A percentile compares a stretch with the other conserved stretches of the same genome.
phyloP scores from a whole-genome alignment of 2,888 invertebrate species.

The Rhyacophila evoluta region DNA sequence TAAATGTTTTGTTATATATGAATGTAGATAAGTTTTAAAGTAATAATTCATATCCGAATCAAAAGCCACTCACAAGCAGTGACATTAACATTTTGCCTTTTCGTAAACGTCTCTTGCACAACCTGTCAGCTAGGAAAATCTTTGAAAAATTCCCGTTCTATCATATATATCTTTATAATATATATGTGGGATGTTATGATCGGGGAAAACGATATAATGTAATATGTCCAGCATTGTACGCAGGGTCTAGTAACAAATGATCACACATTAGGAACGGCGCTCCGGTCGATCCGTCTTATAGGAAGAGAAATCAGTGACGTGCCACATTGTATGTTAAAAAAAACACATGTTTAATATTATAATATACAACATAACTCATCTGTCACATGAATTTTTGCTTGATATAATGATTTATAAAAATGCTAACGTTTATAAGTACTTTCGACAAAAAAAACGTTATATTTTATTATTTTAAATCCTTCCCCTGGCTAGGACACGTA shows the following conservation, averaged over 20 bases:
- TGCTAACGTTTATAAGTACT: too few species aligned
- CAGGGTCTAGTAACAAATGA: constrained; percentile 63
- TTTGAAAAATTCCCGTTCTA: constrained; percentile 50
- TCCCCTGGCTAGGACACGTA: too few species aligned
- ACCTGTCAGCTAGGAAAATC: constrained; percentile 26
- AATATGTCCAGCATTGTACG: constrained; percentile 52
- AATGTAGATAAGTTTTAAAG: too few species aligned
- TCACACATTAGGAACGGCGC: constrained; percentile 64
- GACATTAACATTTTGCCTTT: constrained; percentile 2
- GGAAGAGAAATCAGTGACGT: not conserved
- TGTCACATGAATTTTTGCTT: too few species aligned
- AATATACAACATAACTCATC: too few species aligned
- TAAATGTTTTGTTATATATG: too few species aligned
- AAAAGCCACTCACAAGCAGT: not conserved
- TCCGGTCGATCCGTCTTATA: constrained; percentile 57
- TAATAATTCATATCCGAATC: not conserved
- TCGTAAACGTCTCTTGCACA: not conserved
- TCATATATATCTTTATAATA: constrained; percentile 26
- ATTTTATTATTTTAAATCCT: too few species aligned
- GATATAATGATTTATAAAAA: too few species aligned
- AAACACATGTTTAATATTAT: too few species aligned
- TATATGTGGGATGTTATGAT: constrained; percentile 33
- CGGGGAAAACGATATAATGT: constrained; percentile 50
- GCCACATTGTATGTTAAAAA: not conserved
- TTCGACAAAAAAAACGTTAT: too few species aligned